These are phyloP conservation scores for Mus pahari DNA, from an alignment of 2,113 vertebrate species.

Conservation along the genomic window DNA sequence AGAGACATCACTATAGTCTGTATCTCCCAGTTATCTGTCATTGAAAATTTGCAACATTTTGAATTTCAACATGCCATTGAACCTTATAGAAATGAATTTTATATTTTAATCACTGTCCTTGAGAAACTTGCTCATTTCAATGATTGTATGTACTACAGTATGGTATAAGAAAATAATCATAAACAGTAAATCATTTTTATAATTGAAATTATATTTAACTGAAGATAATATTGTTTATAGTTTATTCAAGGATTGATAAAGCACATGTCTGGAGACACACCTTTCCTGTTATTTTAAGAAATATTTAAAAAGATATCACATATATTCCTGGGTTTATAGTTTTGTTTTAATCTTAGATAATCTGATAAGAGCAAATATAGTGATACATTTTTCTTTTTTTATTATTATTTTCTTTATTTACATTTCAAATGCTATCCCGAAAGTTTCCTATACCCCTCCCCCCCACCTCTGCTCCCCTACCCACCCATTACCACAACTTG, in stretches of 20 bases:
- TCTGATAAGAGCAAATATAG: background rate
- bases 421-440: too few relatives aligned
- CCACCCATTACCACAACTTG: too few relatives aligned
- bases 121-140: background rate
- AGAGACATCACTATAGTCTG: background rate
- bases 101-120: background rate
- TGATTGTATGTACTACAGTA: background rate
- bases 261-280: background rate
- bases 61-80: background rate
- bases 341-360: background rate
- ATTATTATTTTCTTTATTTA: too few relatives aligned
- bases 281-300: background rate
- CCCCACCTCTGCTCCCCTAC: too few relatives aligned
- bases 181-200: background rate
- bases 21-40: background rate
- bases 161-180: background rate
- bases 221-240: background rate
- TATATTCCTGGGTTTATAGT: background rate
- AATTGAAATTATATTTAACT: background rate
- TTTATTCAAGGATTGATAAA: background rate
- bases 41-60: constrained; percentile 16
- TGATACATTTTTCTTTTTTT: too few relatives aligned
- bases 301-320: background rate
- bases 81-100: constrained; percentile 6
- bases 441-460: too few relatives aligned